Percentiles rank a stretch among this genome's conserved stretches.
Conservation (phyloP, 2,797 vertebrate species). For the Galagoides demidoff region DNA sequence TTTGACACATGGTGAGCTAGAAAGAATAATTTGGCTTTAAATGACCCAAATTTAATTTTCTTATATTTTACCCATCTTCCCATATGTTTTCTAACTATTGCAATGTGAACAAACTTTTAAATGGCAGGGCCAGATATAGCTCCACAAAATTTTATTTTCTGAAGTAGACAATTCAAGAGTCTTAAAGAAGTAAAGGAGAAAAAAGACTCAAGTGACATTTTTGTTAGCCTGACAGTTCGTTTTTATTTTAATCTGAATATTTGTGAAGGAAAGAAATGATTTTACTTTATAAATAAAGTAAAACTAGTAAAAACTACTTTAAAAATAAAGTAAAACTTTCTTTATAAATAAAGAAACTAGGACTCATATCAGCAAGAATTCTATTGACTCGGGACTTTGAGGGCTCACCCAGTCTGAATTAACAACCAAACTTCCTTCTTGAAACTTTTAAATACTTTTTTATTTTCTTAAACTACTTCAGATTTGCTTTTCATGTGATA, state of each 20-base stretch:
- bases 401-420: neutral
- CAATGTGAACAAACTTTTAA: conserved; percentile 27
- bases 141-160: neutral
- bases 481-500: neutral
- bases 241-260: conserved; percentile 45
- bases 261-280: neutral
- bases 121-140: neutral
- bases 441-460: neutral
- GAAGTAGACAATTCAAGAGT: conserved; percentile 20
- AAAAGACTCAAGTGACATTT: neutral
- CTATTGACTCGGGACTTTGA: neutral
- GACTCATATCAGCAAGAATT: neutral
- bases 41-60: neutral
- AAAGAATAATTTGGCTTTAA: neutral
- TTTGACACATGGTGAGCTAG: neutral
- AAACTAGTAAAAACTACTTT: too few species aligned
- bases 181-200: neutral
- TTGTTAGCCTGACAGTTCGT: neutral
- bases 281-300: neutral
- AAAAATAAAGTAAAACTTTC: too few species aligned
- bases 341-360: neutral
- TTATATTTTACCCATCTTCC: conserved; percentile 4
- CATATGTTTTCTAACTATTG: neutral
- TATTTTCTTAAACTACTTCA: conserved; percentile 29
- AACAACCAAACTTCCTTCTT: neutral